Evolutionary conservation across 37 sponge, comb jelly and placozoan species (phyloP).

Genomic region (Chondrosia reniformis): DNA sequence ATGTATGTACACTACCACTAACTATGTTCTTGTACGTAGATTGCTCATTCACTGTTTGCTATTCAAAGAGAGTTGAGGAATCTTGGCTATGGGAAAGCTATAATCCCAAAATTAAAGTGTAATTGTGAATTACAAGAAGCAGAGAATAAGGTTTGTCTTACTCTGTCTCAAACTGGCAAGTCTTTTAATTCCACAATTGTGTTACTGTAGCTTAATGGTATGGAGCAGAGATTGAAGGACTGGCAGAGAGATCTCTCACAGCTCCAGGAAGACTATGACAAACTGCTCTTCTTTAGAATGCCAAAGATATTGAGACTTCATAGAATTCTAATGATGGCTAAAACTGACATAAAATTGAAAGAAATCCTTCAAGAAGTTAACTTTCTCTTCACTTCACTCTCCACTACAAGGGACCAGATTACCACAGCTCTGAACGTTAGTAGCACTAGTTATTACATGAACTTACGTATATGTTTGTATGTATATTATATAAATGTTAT

Average conservation of each 20-base stretch:
- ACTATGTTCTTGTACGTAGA: slow-evolving; percentile 39
- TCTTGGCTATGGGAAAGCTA: slow-evolving; percentile 48
- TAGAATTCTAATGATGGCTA: too few species aligned
- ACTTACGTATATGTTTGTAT: too few species aligned
- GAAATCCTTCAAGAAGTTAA: slow-evolving; percentile 41
- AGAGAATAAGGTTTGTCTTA: neutral
- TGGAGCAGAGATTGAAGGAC: slow-evolving; percentile 9
- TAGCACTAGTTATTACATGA: too few species aligned
- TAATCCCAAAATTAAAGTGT: neutral
- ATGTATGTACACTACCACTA: neutral
- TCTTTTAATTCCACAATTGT: neutral
- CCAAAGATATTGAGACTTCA: slow-evolving; percentile 65
- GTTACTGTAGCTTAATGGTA: slow-evolving; percentile 27
- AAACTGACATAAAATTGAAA: too few species aligned
- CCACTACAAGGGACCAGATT: too few species aligned
- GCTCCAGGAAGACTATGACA: slow-evolving; percentile 41
- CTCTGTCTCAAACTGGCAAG: too few species aligned
- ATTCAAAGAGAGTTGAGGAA: slow-evolving; percentile 40
- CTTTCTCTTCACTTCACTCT: slow-evolving; percentile 44
- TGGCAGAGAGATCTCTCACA: slow-evolving; percentile 34
- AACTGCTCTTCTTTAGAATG: slow-evolving; percentile 55
- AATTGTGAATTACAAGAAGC: slow-evolving; percentile 24
- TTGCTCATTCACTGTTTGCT: slow-evolving; percentile 46
- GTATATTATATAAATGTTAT: too few species aligned
- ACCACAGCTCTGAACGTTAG: too few species aligned